Base-by-base conservation (phyloP, 23 tunicate species). In the Halocynthia roretzi region DNA sequence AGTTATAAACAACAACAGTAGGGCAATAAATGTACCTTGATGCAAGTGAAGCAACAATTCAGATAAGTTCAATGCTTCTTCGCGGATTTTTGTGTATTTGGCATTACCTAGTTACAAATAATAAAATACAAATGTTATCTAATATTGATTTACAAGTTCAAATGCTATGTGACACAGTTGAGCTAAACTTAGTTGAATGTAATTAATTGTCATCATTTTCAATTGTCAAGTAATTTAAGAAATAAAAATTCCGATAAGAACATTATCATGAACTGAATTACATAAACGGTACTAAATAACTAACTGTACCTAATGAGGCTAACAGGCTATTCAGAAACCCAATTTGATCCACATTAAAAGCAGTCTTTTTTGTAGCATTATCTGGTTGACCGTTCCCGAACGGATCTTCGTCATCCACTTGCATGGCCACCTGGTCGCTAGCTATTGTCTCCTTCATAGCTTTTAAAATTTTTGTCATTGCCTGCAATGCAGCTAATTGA, bases 401-500 rank as follows among this genome's bases (percentile, higher is more conserved):
- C 5, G 56, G 1, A 15, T 10, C 64, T 50, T 74, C 63, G 14
- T 2, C 21, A 8, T 21, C 62, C 62, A 54, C 19, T 23, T 22
- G 22, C 9, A 20, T 8, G 15, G 70, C 9, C 31, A 2, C 31
- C 31, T 65, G 44, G 44, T 31, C 44, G 44, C 44, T 31, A 31
- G 2, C 31, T 15, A 40, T 65, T 15, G 70, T 54, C 10, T 54
- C n/a, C n/a, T 54, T 22, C 0, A 74, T 2, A 22, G 87, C 66
- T 9, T 19, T 12, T 10, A 76, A 71, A 6, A 83, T 67, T 49
- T 7, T 40, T 48, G 22, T 67, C 15, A 68, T 67, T 7, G 75
- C 60, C 69, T 56, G 49, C 68, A 83, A 51, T 0, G 87, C 70
- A 18, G 87, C 68, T 10, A 83, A 56, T 53, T 83, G 87, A n/a